Conservation (phyloP, 2,888 invertebrate species). For the Lysandra bellargus region DNA sequence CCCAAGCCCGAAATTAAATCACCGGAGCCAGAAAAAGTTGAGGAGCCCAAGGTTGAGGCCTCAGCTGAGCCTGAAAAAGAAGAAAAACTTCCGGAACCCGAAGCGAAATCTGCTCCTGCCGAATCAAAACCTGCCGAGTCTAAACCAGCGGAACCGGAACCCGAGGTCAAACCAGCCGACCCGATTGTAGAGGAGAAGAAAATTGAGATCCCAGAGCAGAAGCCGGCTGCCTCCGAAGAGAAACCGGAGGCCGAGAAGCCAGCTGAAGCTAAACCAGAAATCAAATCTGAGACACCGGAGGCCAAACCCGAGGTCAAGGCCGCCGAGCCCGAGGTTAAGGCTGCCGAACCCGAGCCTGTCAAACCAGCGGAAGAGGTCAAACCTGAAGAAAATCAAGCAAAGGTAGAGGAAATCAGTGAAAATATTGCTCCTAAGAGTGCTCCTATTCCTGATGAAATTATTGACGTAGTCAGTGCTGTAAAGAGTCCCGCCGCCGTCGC, state of each 20-base stretch:
- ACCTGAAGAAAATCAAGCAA: slow-evolving; percentile 49
- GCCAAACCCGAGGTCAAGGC: slow-evolving; percentile 50
- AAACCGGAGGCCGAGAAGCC: slow-evolving; percentile 44
- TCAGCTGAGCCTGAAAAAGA: slow-evolving; percentile 12
- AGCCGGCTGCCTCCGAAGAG: slow-evolving; percentile 48
- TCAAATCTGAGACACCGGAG: slow-evolving; percentile 46
- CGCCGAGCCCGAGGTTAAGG: slow-evolving; percentile 50
- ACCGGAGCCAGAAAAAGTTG: slow-evolving; percentile 4
- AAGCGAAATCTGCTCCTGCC: slow-evolving; percentile 16
- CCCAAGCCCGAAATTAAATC: slow-evolving; percentile 29
- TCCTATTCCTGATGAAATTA: slow-evolving; percentile 50
- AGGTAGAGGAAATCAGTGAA: slow-evolving; percentile 56
- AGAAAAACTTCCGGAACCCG: slow-evolving; percentile 7
- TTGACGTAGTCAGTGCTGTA: slow-evolving; percentile 60
- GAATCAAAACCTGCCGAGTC: slow-evolving; percentile 12
- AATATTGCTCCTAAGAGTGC: slow-evolving; percentile 53
- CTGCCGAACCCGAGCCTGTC: slow-evolving; percentile 44
- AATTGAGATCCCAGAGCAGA: slow-evolving; percentile 36
- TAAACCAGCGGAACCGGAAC: slow-evolving; percentile 39
- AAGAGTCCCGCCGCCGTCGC: slow-evolving; percentile 60
- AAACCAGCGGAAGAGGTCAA: slow-evolving; percentile 49
- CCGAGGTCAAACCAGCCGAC: slow-evolving; percentile 49
- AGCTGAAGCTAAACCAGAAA: slow-evolving; percentile 48
- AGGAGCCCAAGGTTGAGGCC: not conserved
- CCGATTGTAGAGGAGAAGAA: slow-evolving; percentile 6